Evolutionary conservation across 2,113 vertebrate species (phyloP), one percentile per base, ranked within the genome.

Genomic region (Tupaia tana): DNA sequence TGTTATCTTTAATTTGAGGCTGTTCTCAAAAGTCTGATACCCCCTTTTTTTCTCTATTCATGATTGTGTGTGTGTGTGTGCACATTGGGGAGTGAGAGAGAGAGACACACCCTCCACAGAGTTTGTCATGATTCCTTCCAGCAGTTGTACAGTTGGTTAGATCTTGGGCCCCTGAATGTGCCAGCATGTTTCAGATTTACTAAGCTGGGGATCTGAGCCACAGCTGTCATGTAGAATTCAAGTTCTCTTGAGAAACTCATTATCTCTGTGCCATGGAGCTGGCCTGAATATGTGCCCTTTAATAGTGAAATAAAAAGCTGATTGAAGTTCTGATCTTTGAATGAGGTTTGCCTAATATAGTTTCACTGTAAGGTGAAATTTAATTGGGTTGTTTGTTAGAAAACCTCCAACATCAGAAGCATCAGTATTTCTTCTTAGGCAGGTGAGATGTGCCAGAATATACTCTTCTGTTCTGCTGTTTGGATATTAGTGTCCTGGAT

Each of bases 1-100:
- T 63, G 90, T 24, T 80, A 3, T 34, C 43, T 94, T 80, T 92
- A 64, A 71, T 66, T 85, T 71, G 43, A 94, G 79, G 83, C 19
- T 93, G 0, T 61, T 95, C 63, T 88, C n/a, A 58, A 31, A 67
- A 12, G 22, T 87, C 80, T 85, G 4, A 20, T 85, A 77, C 78
- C 90, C 90, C 63, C 19, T 82, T 43, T 43, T 43, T 43, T 43
- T 43, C 43, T 43, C 6, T 43, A 43, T 43, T 43, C 43, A 43
- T 43, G 43, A 43, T 43, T 43, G 43, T 43, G 43, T 43, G 43
- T 43, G 43, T 43, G 43, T 43, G 43, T 43, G 43, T 3, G 43
- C 43, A 43, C 43, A 4, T 43, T 43, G 43, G 43, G 43, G 43
- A 3, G 43, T 43, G 43, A 43, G 43, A 43, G 43, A 43, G 43